Conservation (phyloP, 2,113 vertebrate genomes). For the Hydrochoerus hydrochaeris region DNA sequence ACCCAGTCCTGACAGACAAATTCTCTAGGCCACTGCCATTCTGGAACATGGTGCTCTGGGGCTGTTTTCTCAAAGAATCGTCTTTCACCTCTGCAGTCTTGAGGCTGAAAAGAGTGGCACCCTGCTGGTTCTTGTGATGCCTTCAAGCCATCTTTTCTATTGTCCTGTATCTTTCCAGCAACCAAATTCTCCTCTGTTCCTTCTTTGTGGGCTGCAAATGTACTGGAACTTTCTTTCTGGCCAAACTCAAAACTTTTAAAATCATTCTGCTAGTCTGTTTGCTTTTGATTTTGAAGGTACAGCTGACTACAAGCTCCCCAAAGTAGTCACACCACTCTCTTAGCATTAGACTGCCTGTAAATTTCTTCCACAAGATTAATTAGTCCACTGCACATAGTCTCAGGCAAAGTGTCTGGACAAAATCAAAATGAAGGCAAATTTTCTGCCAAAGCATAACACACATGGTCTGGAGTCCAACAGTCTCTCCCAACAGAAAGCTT, state of each 20-base stretch:
- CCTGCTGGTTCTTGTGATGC: not conserved
- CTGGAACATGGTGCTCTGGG: not conserved
- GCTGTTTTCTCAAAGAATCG: not conserved
- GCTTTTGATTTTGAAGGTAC: not conserved
- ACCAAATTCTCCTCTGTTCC: not conserved
- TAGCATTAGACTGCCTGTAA: not conserved
- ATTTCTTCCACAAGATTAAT: not conserved
- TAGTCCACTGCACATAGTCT: not conserved
- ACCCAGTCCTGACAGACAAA: not conserved
- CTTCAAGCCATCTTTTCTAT: not conserved
- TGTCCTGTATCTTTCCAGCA: not conserved
- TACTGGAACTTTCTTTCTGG: not conserved
- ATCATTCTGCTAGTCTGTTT: not conserved
- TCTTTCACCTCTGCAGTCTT: not conserved
- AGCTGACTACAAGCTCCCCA: not conserved
- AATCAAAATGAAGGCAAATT: not conserved
- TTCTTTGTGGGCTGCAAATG: not conserved
- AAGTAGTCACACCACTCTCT: not conserved
- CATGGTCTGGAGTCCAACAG: not conserved
- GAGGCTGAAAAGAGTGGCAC: not conserved
- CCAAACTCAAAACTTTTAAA: not conserved
- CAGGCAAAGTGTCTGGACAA: not conserved
- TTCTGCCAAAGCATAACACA: not conserved
- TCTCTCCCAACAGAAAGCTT: not conserved
- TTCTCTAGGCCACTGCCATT: not conserved